Evolutionary conservation across 2,113 vertebrate species (phyloP).

Genomic region (Sitta europaea): DNA sequence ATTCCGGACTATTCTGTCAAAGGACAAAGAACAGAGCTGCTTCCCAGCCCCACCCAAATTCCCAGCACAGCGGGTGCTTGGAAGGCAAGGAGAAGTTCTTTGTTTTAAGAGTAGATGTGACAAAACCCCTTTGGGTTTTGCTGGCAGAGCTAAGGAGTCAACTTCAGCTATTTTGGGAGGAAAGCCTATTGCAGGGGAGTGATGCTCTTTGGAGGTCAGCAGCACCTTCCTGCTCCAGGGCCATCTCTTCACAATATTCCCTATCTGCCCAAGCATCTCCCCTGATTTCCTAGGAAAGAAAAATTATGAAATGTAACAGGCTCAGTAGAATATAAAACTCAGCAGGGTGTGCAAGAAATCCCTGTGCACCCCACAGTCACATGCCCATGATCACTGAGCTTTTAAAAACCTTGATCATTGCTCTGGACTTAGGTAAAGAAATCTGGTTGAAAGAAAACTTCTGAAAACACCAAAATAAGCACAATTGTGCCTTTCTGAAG

Average conservation of each 20-base stretch:
- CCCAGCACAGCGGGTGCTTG: neutral
- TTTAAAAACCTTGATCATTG: neutral
- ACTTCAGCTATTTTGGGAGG: neutral
- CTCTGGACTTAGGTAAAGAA: neutral
- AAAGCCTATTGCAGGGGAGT: neutral
- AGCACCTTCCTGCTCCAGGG: neutral
- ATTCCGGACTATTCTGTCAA: neutral
- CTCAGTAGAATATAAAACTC: too few relatives aligned
- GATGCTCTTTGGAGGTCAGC: neutral
- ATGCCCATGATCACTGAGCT: rapidly evolving
- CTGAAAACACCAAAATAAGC: neutral
- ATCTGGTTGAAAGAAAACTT: neutral
- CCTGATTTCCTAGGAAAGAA: neutral
- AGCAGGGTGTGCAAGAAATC: neutral
- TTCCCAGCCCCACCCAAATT: neutral
- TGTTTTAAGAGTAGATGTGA: neutral
- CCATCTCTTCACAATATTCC: neutral
- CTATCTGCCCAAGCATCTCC: neutral
- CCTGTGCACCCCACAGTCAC: neutral
- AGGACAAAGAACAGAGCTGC: neutral
- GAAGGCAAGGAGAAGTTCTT: neutral
- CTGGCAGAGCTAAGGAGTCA: too few relatives aligned
- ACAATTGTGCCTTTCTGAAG: neutral
- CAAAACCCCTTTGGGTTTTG: neutral
- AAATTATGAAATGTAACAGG: neutral